Base-by-base conservation (phyloP, 2,888 invertebrate genomes). In the Caenorhabditis zanzibari region DNA sequence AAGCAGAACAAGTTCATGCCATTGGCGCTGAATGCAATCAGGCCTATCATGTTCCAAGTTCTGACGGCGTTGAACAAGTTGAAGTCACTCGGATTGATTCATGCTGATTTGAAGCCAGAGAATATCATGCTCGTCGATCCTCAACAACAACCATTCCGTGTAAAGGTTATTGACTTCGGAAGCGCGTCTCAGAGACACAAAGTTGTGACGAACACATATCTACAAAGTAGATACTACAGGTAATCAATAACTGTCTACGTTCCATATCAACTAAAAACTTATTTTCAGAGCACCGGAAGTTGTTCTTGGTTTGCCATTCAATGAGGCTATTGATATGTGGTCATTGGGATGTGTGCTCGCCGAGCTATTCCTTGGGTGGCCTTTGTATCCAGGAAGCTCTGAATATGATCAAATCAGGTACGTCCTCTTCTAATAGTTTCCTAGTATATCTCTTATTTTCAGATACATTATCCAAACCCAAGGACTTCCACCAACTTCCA, bases 251-350 rank as follows among this genome's bases (percentile, higher is more conserved):
- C n/a, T n/a, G 22, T 64, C 19, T 16, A 0, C 56, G 9, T 19
- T 26, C 9, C 32, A 32, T 38, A 38, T 12, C 10, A 12, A 2
- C 12, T 2, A 12, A 12, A 10, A 38, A 38, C 2, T 38, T 12
- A 38, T 32, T 89, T 90, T 54, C 85, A 93, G 93, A 89, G 97
- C 97, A 44, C 97, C 97, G 2, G 97, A 97, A 94, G 97, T 97
- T 92, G 97, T 98, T 92, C 94, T 97, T 92, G 99, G 99, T 26
- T 94, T 99, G 90, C 98, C 98, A 84, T 99, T 99, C 94, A 97
- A 97, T 94, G 99, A 99, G 93, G 97, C 98, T 16, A 99, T 99
- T 91, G 99, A 99, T 94, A 99, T 99, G 98, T 99, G 99, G 99
- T 98, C 98, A 7, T 94, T 99, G 88, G 99, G 99, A 80, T 99